phyloP scores from a whole-genome alignment of 2,888 invertebrate species.

The Andrena marginata region DNA sequence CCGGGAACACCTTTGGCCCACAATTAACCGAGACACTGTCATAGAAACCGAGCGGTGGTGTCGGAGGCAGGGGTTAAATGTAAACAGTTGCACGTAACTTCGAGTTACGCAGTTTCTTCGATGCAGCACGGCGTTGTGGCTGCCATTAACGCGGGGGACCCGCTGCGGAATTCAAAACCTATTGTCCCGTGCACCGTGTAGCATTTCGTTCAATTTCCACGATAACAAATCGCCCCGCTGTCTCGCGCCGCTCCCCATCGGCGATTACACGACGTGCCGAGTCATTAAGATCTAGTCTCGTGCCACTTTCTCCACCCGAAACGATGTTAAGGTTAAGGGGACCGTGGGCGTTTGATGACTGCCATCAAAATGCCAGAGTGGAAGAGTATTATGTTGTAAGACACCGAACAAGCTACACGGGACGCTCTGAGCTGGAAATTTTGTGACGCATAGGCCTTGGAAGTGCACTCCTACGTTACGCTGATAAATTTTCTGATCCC shows the following conservation, averaged over 20 bases:
- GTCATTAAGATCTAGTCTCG: constrained; percentile 12
- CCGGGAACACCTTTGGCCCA: constrained; percentile 23
- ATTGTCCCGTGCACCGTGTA: constrained; percentile 28
- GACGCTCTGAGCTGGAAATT: not conserved
- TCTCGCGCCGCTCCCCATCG: not conserved
- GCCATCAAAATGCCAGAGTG: not conserved
- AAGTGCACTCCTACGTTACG: not conserved
- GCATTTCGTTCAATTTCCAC: constrained; percentile 27
- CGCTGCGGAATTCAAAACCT: constrained; percentile 33
- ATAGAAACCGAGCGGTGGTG: constrained; percentile 32
- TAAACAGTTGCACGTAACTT: constrained; percentile 38
- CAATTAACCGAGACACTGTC: constrained; percentile 51
- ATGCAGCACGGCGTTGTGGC: not conserved
- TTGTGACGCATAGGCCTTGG: not conserved
- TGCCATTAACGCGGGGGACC: constrained; percentile 8
- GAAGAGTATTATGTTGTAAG: not conserved
- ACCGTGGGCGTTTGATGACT: constrained; percentile 21
- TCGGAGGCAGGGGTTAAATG: constrained; percentile 45
- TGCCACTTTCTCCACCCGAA: constrained; percentile 20
- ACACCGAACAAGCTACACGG: not conserved
- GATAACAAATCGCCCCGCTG: constrained; percentile 25
- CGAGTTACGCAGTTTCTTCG: constrained; percentile 35
- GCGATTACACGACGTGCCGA: not conserved
- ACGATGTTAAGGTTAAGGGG: constrained; percentile 46
- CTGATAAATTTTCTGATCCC: too few relatives aligned